Conservation (phyloP, 2,888 invertebrate species). For the Macrophya alboannulata region DNA sequence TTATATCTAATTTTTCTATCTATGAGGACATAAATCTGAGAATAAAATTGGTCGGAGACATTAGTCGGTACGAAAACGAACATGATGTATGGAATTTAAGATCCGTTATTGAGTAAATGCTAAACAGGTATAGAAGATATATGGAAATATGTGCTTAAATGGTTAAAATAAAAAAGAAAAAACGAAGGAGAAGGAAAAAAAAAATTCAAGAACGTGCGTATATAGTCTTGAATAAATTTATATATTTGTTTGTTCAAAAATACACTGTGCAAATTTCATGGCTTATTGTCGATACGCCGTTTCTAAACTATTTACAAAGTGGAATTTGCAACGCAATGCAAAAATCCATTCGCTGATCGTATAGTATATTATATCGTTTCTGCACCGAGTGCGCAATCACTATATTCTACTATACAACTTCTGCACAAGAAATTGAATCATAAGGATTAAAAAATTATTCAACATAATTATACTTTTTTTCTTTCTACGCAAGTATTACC, state of each 20-base stretch:
- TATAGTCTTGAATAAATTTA: background rate
- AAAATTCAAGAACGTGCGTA: background rate
- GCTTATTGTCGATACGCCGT: constrained; percentile 4
- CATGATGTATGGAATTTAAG: background rate
- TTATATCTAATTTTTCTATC: background rate
- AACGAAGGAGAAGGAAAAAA: background rate
- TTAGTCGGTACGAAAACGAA: background rate
- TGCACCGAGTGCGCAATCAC: background rate
- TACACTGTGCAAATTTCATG: constrained; percentile 2
- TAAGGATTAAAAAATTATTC: background rate
- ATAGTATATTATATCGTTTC: background rate
- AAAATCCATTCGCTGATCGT: background rate
- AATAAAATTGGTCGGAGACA: background rate
- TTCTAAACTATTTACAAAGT: background rate
- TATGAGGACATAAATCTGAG: background rate
- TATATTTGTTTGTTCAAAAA: constrained; percentile 17
- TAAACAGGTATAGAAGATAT: background rate
- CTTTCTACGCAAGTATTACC: background rate
- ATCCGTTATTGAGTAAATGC: background rate
- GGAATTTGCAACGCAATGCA: constrained; percentile 43
- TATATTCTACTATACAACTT: constrained; percentile 11
- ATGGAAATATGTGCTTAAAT: background rate
- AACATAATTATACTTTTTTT: background rate
- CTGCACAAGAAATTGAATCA: background rate
- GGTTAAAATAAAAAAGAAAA: background rate